These are phyloP conservation scores for Canis aureus DNA, from an alignment of 2,113 vertebrate genomes.

Conservation along the genomic window DNA sequence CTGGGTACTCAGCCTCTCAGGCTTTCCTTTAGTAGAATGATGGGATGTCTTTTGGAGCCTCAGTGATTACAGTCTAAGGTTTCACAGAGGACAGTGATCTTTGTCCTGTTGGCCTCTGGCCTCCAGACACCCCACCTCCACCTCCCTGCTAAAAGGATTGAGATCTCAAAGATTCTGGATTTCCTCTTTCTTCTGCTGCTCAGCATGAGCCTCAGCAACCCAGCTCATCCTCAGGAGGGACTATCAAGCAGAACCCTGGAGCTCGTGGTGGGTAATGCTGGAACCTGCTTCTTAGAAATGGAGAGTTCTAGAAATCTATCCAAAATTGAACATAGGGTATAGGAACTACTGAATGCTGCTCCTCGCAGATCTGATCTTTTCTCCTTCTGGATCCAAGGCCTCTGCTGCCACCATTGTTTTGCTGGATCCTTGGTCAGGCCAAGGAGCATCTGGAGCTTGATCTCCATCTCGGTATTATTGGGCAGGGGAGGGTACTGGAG, in stretches of 20 bases:
- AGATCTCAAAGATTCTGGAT: neutral
- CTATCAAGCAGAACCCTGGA: neutral
- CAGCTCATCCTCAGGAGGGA: neutral
- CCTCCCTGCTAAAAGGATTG: neutral
- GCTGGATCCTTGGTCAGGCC: neutral
- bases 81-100: neutral
- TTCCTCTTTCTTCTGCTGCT: neutral
- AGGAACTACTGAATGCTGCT: neutral
- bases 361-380: neutral
- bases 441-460: neutral
- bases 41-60: neutral
- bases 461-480: neutral
- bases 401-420: neutral
- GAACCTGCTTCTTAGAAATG: neutral
- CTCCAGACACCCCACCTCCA: neutral
- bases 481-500: neutral
- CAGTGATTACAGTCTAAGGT: conserved; percentile 3
- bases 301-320: conserved; percentile 53
- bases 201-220: neutral
- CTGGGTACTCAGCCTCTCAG: neutral
- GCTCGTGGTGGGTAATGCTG: neutral
- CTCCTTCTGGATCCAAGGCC: neutral
- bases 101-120: neutral
- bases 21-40: conserved; percentile 51
- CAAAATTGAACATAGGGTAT: neutral